Percentiles rank a stretch among this genome's conserved stretches.
Evolutionary conservation across 2,113 vertebrate genomes (phyloP).

Genomic region (Pseudopipra pipra): DNA sequence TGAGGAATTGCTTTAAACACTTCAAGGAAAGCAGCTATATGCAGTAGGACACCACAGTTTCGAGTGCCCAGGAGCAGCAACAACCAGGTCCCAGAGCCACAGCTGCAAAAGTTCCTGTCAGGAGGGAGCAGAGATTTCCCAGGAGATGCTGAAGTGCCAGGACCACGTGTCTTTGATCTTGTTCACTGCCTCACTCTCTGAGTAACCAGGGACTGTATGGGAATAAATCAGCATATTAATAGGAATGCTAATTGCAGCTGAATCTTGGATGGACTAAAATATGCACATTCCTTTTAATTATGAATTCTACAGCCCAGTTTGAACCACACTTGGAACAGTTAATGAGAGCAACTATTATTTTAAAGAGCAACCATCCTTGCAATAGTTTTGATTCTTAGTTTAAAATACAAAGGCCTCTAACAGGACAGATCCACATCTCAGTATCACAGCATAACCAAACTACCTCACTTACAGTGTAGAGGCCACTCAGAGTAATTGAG

Average conservation of each 20-base stretch:
- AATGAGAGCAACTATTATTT: background rate
- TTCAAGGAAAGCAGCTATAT: background rate
- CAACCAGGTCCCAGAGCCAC: background rate
- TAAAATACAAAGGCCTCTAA: background rate
- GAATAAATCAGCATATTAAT: slow-evolving; percentile 40
- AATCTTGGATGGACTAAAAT: background rate
- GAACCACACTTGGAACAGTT: background rate
- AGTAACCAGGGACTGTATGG: background rate
- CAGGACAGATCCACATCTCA: background rate
- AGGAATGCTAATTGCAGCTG: background rate
- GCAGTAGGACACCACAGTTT: accelerated
- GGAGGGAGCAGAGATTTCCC: background rate
- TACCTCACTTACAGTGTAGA: background rate
- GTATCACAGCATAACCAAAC: background rate
- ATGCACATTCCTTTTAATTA: background rate
- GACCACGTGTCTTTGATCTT: background rate
- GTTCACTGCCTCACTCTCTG: background rate
- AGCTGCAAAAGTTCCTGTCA: background rate
- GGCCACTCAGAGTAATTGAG: background rate
- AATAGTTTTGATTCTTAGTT: background rate
- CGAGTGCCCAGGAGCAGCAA: background rate
- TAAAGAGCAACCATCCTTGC: background rate
- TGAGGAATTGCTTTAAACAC: background rate
- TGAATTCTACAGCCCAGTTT: background rate
- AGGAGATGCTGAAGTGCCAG: background rate